phyloP scores from a whole-genome alignment of 92 coral and sea anemone genomes.

The Ricordea florida region DNA sequence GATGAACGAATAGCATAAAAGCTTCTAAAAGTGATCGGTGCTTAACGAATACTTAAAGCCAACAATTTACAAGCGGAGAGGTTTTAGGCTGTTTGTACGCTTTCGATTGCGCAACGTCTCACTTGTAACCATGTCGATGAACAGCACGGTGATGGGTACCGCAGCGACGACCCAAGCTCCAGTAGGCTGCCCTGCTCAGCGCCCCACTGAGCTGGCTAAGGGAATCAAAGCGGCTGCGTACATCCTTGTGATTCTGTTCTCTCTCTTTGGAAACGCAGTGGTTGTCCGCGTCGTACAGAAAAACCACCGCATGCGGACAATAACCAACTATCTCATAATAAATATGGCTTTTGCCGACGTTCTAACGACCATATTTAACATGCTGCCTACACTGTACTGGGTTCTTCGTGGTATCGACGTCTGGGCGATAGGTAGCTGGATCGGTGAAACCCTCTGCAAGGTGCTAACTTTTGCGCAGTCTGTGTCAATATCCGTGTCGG shows the following conservation, averaged over 20 bases:
- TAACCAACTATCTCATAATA: constrained; percentile 70
- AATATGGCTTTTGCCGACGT: constrained; percentile 79
- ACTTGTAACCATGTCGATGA: no score
- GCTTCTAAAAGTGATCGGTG: constrained; percentile 12
- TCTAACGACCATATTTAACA: constrained; percentile 71
- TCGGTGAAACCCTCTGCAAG: constrained; percentile 72
- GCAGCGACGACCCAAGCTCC: background rate
- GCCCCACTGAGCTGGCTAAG: constrained; percentile 19
- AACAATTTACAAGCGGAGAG: no score
- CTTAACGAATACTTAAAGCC: no score
- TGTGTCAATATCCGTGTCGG: constrained; percentile 63
- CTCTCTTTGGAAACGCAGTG: constrained; percentile 64
- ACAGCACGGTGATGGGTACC: no score
- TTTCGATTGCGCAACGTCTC: no score
- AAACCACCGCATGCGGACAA: constrained; percentile 70
- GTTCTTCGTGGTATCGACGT: constrained; percentile 45
- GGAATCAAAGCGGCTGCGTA: constrained; percentile 60
- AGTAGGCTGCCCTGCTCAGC: constrained; percentile 12
- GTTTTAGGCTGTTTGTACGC: no score
- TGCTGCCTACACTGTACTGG: constrained; percentile 79
- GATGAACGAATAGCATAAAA: no score
- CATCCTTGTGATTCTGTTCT: constrained; percentile 42
- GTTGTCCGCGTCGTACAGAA: constrained; percentile 68
- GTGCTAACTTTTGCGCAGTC: constrained; percentile 58
- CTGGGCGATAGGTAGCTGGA: constrained; percentile 66